Evolutionary conservation across 2,113 vertebrate species (phyloP).

Genomic region (Malurus elegans): DNA sequence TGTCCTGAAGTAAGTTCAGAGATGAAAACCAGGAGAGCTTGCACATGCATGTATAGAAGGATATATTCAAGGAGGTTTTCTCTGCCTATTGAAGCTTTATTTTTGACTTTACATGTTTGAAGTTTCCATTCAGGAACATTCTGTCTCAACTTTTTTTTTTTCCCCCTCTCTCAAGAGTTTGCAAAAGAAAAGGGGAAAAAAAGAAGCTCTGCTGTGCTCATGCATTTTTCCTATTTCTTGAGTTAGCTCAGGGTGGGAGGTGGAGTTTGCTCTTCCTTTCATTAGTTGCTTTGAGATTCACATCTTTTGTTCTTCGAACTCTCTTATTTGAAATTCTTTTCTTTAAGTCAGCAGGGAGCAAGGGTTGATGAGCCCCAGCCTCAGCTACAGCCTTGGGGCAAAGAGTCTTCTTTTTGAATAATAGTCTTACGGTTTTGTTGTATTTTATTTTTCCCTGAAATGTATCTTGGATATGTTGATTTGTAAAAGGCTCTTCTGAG

Average conservation of each 20-base stretch:
- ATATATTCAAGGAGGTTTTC: not conserved
- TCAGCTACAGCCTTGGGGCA: slow-evolving; percentile 43
- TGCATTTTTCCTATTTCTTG: slow-evolving; percentile 16
- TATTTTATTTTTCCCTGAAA: slow-evolving; percentile 9
- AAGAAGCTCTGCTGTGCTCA: not conserved
- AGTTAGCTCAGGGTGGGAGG: slow-evolving; percentile 1
- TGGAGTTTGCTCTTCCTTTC: slow-evolving; percentile 37
- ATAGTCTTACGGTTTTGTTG: not conserved
- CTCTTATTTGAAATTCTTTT: slow-evolving; percentile 42
- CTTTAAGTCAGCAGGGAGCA: slow-evolving; percentile 50
- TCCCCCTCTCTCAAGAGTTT: not conserved
- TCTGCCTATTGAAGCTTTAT: slow-evolving; percentile 4
- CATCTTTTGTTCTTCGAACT: slow-evolving; percentile 54
- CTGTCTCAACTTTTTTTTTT: not conserved
- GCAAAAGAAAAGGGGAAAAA: not conserved
- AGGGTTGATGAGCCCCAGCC: slow-evolving; percentile 41
- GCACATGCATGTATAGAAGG: not conserved
- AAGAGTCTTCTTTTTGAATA: slow-evolving; percentile 62
- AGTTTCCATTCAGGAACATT: slow-evolving; percentile 2
- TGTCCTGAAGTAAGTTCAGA: not conserved
- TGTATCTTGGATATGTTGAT: slow-evolving; percentile 10
- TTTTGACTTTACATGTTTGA: slow-evolving; percentile 27
- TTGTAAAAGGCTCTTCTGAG: not conserved
- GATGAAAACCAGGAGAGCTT: not conserved
- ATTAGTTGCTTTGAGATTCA: slow-evolving; percentile 66